Conservation (phyloP, 2,888 invertebrate genomes). For the Cheiracanthium punctorium region DNA sequence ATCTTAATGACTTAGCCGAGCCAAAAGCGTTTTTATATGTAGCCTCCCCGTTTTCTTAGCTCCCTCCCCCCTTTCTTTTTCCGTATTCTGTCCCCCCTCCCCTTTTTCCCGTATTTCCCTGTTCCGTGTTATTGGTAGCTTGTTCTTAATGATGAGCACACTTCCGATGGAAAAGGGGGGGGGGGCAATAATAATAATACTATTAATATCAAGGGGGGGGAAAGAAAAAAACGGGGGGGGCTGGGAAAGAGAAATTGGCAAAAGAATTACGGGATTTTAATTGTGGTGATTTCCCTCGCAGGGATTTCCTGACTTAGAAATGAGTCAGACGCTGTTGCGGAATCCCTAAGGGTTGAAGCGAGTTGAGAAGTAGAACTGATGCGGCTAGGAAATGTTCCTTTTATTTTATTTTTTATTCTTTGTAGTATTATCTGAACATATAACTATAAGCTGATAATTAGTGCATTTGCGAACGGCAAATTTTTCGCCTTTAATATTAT, state of each 20-base stretch:
- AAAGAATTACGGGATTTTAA: constrained; percentile 13
- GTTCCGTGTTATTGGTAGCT: constrained; percentile 10
- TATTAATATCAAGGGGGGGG: constrained; percentile 26
- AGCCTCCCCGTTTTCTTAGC: constrained; percentile 9
- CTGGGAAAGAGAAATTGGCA: background rate
- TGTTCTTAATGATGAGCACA: constrained; percentile 61
- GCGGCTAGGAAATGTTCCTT: background rate
- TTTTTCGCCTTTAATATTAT: too few species aligned
- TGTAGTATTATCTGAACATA: too few species aligned
- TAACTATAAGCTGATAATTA: too few species aligned
- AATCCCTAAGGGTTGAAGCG: background rate
- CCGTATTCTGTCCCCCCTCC: background rate
- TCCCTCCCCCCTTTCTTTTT: background rate
- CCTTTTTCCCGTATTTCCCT: background rate
- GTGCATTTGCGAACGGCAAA: too few species aligned
- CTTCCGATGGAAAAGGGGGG: constrained; percentile 38
- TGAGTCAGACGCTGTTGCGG: constrained; percentile 1
- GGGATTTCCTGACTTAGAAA: constrained; percentile 8
- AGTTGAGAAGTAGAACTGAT: background rate
- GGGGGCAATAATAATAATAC: constrained; percentile 11
- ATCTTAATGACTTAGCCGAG: constrained; percentile 56
- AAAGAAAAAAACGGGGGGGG: constrained; percentile 19
- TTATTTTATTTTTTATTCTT: too few species aligned
- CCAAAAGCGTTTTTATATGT: constrained; percentile 38
- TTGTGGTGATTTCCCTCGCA: constrained; percentile 12